These are phyloP conservation scores for Amphiura filiformis DNA, from an alignment of 35 echinoderm and acorn worm genomes.

Conservation along the genomic window DNA sequence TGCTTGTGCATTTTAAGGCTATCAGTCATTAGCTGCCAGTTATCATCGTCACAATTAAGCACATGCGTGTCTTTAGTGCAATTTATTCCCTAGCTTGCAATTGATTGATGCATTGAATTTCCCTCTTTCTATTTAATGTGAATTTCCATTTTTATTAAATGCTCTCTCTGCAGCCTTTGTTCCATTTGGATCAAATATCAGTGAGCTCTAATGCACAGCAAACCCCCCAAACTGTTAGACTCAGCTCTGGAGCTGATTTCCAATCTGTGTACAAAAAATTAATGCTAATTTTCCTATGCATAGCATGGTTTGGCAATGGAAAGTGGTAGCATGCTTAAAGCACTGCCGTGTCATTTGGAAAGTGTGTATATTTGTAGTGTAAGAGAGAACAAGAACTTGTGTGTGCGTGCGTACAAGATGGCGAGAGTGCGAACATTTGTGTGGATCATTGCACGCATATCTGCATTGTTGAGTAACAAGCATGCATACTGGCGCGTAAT, in stretches of 20 bases:
- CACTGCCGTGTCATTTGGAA: background rate
- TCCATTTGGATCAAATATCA: background rate
- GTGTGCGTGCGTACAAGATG: too few relatives aligned
- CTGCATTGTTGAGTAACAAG: background rate
- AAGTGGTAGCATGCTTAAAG: background rate
- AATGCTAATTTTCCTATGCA: background rate
- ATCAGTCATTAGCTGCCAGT: background rate
- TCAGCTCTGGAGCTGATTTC: background rate
- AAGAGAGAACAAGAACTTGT: too few relatives aligned
- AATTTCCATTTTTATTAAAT: conserved; percentile 13
- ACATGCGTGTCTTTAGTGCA: background rate
- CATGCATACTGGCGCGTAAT: background rate
- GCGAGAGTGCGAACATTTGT: too few relatives aligned
- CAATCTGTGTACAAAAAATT: background rate
- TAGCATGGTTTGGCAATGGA: background rate
- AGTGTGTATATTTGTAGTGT: too few relatives aligned
- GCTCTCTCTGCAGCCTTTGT: conserved; percentile 2
- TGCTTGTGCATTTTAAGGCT: too few relatives aligned
- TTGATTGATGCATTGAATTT: background rate
- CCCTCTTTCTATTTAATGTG: background rate
- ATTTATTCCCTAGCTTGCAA: background rate
- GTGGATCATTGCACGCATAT: too few relatives aligned
- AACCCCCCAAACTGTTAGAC: background rate
- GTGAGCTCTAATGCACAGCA: background rate
- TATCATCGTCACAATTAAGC: background rate